These are phyloP conservation scores for Sparidentex hasta DNA, from an alignment of 2,797 vertebrate genomes.

Conservation along the genomic window DNA sequence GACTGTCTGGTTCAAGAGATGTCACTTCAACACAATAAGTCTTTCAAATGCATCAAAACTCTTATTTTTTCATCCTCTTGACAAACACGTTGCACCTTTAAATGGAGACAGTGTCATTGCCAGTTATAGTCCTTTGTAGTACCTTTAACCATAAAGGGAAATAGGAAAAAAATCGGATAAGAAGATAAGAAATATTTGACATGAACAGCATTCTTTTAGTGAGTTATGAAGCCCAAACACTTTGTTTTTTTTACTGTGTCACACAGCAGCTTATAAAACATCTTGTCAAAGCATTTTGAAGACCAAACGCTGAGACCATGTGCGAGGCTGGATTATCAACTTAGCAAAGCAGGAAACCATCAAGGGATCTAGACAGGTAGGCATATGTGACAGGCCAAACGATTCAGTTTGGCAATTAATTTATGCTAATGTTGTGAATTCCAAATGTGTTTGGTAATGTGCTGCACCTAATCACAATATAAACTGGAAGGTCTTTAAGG, in stretches of 20 bases:
- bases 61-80: too few relatives aligned
- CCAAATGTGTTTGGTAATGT: neutral
- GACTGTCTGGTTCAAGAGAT: too few relatives aligned
- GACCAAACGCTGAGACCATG: conserved; percentile 2
- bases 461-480: neutral
- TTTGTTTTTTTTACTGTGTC: neutral
- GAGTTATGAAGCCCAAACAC: neutral
- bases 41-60: too few relatives aligned
- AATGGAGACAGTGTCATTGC: too few relatives aligned
- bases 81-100: too few relatives aligned
- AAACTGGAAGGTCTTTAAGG: neutral
- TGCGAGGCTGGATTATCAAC: conserved; percentile 16
- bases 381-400: neutral
- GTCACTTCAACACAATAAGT: too few relatives aligned
- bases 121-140: too few relatives aligned
- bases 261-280: neutral
- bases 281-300: neutral
- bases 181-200: neutral
- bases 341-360: neutral
- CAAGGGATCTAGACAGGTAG: neutral
- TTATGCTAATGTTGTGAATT: neutral
- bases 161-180: neutral
- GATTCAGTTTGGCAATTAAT: neutral
- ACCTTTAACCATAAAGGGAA: neutral
- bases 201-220: neutral